Evolutionary conservation across 1,140 invertebrate genomes (phyloP), one percentile per base, ranked within the genome.

Genomic region (Drosophila paulistorum): DNA sequence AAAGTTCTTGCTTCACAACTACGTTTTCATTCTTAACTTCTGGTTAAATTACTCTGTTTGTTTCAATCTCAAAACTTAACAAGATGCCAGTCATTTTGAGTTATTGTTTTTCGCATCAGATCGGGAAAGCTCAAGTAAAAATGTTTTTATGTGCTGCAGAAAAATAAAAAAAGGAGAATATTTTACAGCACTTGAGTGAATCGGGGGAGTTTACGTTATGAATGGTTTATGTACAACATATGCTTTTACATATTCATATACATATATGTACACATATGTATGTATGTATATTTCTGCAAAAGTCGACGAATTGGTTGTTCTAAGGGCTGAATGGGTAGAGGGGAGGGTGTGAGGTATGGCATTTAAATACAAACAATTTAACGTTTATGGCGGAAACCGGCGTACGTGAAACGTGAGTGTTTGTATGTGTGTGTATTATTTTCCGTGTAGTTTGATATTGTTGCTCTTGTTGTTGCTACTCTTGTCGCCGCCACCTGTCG

Each of bases 311-410:
- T 20, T 58, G 54, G 30, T 30, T 30, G 5, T 30, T 6, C 30
- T 30, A 30, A 7, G 30, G 30, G 30, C 30, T 5, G 30, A 7
- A 30, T 30, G 30, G 30, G 30, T 1, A 13, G 26, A 33, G 55
- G 45, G 41, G 55, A 41, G 41, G 6, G 11, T 26, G 30, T 26
- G 41, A 51, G 35, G 55, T 13, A 7, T 51, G 57, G 23, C 66
- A 65, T 69, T 85, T 86, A 81, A 82, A 86, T 86, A 58, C 79
- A 70, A 59, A 41, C 63, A 66, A 79, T 81, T 85, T 78, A 68
- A 71, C 54, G 64, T 35, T 45, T 68, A 61, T 45, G 54, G 37
- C 73, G 77, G 73, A 70, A 73, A 39, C 54, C 20, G 65, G 68
- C 14, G 65, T 10, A 45, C 65, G 7, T 11, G 9, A 45, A 65